Evolutionary conservation across 2,113 vertebrate genomes (phyloP).

Genomic region (Phycodurus eques): DNA sequence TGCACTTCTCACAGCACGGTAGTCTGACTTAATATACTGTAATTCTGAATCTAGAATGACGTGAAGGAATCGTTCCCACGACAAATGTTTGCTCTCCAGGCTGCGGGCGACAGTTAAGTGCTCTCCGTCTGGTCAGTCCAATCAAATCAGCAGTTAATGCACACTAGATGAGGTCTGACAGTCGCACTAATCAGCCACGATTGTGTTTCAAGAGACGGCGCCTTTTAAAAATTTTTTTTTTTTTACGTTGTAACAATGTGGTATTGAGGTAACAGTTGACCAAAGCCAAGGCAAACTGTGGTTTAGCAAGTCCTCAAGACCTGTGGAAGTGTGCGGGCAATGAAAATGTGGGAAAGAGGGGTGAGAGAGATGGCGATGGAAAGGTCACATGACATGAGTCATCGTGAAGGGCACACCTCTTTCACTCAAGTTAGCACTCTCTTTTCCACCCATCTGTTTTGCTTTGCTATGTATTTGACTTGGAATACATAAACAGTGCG

Average conservation of each 20-base stretch:
- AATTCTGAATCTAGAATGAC: not conserved
- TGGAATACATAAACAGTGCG: not conserved
- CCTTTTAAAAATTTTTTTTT: not conserved
- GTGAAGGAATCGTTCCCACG: not conserved
- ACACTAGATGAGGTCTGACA: slow-evolving; percentile 11
- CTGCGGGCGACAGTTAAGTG: slow-evolving; percentile 18
- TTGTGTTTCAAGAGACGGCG: slow-evolving; percentile 1
- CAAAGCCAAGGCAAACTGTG: not conserved
- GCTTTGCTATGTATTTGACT: slow-evolving; percentile 1
- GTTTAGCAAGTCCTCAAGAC: not conserved
- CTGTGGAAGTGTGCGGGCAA: slow-evolving; percentile 27
- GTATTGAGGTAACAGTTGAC: not conserved
- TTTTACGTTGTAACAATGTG: not conserved
- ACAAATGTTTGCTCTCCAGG: slow-evolving; percentile 13
- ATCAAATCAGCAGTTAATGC: slow-evolving; percentile 25
- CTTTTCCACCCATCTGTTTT: slow-evolving; percentile 31
- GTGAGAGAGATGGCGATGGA: slow-evolving; percentile 40
- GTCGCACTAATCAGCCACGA: slow-evolving; percentile 5
- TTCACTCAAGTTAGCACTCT: slow-evolving; percentile 27
- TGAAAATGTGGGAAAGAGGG: slow-evolving; percentile 21
- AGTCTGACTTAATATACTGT: not conserved
- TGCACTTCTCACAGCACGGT: not conserved
- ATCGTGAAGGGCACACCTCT: slow-evolving; percentile 34
- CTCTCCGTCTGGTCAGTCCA: slow-evolving; percentile 16
- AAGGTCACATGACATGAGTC: slow-evolving; percentile 61